A percentile compares a stretch with the other conserved stretches of the same genome.
Evolutionary conservation across 2,113 vertebrate species (phyloP).

Genomic region (Vombatus ursinus): DNA sequence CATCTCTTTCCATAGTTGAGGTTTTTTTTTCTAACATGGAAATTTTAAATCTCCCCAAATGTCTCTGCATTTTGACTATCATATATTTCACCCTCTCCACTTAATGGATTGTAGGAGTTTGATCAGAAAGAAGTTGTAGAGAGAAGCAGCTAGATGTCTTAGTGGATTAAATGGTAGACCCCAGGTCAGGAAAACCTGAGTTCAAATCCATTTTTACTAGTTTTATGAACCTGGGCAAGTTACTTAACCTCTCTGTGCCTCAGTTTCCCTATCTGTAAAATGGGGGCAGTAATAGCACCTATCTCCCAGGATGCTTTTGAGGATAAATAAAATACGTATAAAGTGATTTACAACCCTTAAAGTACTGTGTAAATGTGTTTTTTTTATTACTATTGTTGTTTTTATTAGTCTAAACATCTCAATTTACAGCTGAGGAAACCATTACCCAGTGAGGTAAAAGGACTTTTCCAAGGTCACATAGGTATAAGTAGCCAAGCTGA

Average conservation of each 20-base stretch:
- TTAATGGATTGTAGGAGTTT: background rate
- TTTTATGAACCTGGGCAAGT: background rate
- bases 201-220: background rate
- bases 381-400: background rate
- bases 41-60: conserved; percentile 31
- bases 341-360: background rate
- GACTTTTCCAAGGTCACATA: background rate
- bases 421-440: background rate
- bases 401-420: background rate
- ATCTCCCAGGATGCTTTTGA: background rate
- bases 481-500: background rate
- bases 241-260: background rate
- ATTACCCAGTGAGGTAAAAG: background rate
- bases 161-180: background rate
- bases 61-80: conserved; percentile 54
- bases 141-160: conserved; percentile 59
- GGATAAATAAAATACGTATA: background rate
- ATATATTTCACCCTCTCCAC: conserved; percentile 1
- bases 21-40: conserved; percentile 46
- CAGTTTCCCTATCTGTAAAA: background rate
- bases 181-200: background rate
- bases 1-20: conserved; percentile 16
- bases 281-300: background rate
- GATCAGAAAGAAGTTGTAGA: background rate
- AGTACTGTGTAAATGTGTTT: background rate